Conservation (phyloP, 53 echinoderm and acorn worm species). For the Mesocentrotus franciscanus region DNA sequence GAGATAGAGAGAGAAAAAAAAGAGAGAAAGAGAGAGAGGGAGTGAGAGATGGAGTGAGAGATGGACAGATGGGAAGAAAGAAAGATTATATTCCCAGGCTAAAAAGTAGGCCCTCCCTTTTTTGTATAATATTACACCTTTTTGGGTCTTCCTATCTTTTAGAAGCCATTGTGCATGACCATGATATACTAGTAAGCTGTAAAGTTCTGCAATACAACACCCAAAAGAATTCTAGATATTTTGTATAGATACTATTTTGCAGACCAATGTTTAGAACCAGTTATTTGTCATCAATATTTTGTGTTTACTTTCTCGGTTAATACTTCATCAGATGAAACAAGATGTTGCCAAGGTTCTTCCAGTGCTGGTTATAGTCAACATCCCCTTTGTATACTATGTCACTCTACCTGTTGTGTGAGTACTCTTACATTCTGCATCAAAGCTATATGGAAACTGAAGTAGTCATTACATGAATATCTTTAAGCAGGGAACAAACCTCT, state of each 20-base stretch:
- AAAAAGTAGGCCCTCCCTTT: too few relatives aligned
- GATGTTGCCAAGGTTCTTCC: constrained; percentile 87
- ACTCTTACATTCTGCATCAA: background rate
- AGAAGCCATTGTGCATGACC: too few relatives aligned
- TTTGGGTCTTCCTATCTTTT: too few relatives aligned
- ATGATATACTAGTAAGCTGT: background rate
- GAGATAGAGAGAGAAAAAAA: background rate
- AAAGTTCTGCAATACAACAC: background rate
- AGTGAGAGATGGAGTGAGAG: background rate
- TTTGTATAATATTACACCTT: too few relatives aligned
- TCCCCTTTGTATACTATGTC: constrained; percentile 93
- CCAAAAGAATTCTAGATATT: background rate
- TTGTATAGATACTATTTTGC: background rate
- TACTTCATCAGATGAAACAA: constrained; percentile 74
- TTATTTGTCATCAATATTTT: background rate
- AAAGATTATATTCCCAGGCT: too few relatives aligned
- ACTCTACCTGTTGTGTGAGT: constrained; percentile 92
- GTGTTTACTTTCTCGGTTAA: background rate
- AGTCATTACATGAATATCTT: background rate
- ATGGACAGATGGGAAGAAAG: background rate
- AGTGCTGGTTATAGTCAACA: constrained; percentile 72
- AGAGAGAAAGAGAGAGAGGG: background rate
- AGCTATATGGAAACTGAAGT: background rate
- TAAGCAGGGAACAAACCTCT: background rate
- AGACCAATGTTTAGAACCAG: background rate